Base-by-base conservation (phyloP, 2,888 invertebrate genomes). In the Tromatobia lineatoria region DNA sequence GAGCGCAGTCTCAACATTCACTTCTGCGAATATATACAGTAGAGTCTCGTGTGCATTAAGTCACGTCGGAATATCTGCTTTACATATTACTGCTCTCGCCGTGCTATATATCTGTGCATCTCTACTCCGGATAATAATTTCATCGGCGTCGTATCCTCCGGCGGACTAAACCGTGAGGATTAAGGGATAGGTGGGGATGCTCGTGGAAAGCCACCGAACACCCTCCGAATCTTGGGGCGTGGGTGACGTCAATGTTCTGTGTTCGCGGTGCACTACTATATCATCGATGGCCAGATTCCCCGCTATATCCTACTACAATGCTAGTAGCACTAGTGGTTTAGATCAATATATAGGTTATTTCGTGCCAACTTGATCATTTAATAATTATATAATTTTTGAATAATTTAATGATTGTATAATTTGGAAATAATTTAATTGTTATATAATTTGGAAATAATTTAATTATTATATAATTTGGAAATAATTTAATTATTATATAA, bases 221-320 rank as follows among this genome's bases (percentile, higher is more conserved):
- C 45, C 18, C 70, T 70, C 54, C 20, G 29, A 25, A 54, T 76
- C 70, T 45, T 70, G 64, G 70, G 42, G 61, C 54, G 54, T 70
- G 61, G 34, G 54, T 79, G 71, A 82, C 82, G 82, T 82, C 78
- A 79, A 83, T 75, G 64, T 69, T 75, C 66, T 52, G 70, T 70
- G 76, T 52, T 54, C 64, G 75, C 20, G 38, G 54, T 70, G 20
- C 59, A 64, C 45, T 64, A 67, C 54, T 75, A 59, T 75, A 69
- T 79, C 78, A 75, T 83, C 61, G 82, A 54, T 34, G 69, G 64
- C 70, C 75, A 79, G 82, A 79, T 61, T 38, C 59, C 61, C 64
- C 66, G 64, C 69, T 70, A 47, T 52, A 38, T 67, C 69, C 34
- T 11, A 42, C 67, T 38, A 52, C 42, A 77, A 64, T 34, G 29